Base-by-base conservation (phyloP, 2,113 vertebrate genomes). In the Chaetodon auriga region DNA sequence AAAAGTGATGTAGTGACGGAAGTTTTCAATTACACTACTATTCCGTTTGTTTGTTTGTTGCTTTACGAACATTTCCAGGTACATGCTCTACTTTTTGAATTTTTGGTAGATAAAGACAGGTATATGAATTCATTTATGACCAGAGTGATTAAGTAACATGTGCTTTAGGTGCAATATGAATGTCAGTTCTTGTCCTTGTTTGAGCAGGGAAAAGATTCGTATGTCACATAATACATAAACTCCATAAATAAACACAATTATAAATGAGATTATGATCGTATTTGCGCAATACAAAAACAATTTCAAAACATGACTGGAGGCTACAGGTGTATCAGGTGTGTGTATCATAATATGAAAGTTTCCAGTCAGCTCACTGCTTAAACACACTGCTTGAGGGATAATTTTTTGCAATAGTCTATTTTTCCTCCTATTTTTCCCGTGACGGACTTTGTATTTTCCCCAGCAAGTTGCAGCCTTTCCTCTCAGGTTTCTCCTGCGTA, bases 401-500 rank as follows among this genome's bases (percentile, higher is more conserved):
- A 30, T 30, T 30, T 30, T 2, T 30, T 3, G 30, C 30, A 30
- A 3, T 30, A 30, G 30, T 30, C 30, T 30, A 30, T 41, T 41
- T 41, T 8, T 41, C 38, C 38, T 41, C 38, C 38, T 41, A n/a
- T n/a, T n/a, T n/a, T n/a, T n/a, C n/a, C 38, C 5, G 38, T 7
- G 6, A 7, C 38, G 38, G 38, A 41, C 38, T 41, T 1, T 30
- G 3, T 53, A 41, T 12, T 68, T 87, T 81, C 60, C 45, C 45
- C 54, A 0, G 38, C 16, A 2, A 78, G 53, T n/a, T 10, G 77
- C 23, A 2, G 49, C 19, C 46, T 49, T 5, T 46, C 6, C 5
- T 58, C 25, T 72, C 43, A 38, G 21, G 51, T 80, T 65, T 61
- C 64, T 53, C 60, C 7, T 66, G 53, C 51, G 54, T 30, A 63